Evolutionary conservation across 2,888 invertebrate species (phyloP).

Genomic region (Andricus quercusramuli): DNA sequence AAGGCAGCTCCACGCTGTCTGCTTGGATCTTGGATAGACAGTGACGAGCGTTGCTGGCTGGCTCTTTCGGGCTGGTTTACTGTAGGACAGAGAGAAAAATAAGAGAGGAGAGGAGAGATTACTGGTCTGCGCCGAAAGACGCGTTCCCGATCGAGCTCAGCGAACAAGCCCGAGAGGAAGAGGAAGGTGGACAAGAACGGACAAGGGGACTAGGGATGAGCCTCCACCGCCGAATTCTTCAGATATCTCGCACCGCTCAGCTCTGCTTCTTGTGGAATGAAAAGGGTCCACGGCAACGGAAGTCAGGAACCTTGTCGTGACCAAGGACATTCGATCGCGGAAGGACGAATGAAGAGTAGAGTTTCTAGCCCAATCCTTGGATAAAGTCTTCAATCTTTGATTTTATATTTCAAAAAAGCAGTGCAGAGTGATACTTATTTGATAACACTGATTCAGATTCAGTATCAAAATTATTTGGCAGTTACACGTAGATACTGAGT

Average conservation of each 20-base stretch:
- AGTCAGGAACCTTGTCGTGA: conserved; percentile 51
- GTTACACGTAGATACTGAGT: too few relatives aligned
- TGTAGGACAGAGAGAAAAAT: conserved; percentile 46
- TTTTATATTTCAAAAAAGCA: too few relatives aligned
- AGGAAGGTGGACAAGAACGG: conserved; percentile 53
- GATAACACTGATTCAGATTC: too few relatives aligned
- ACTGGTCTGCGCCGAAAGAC: conserved; percentile 52
- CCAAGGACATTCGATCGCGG: not conserved
- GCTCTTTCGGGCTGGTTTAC: conserved; percentile 54
- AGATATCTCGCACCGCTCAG: conserved; percentile 63
- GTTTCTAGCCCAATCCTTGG: too few relatives aligned
- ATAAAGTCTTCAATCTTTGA: too few relatives aligned
- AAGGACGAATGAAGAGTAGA: not conserved
- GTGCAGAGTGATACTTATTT: too few relatives aligned
- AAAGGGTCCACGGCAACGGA: conserved; percentile 56
- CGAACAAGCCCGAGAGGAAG: conserved; percentile 40
- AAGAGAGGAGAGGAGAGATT: conserved; percentile 47
- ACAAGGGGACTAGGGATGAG: conserved; percentile 47
- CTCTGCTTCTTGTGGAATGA: conserved; percentile 38
- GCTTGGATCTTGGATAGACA: conserved; percentile 78
- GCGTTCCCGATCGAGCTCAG: conserved; percentile 50
- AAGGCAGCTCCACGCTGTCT: conserved; percentile 78
- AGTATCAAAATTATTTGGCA: too few relatives aligned
- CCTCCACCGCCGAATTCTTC: conserved; percentile 67
- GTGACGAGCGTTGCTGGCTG: conserved; percentile 73